Percentiles rank a stretch among this genome's conserved stretches.
phyloP scores from a whole-genome alignment of 2,888 invertebrate species.

The Arctia plantaginis region DNA sequence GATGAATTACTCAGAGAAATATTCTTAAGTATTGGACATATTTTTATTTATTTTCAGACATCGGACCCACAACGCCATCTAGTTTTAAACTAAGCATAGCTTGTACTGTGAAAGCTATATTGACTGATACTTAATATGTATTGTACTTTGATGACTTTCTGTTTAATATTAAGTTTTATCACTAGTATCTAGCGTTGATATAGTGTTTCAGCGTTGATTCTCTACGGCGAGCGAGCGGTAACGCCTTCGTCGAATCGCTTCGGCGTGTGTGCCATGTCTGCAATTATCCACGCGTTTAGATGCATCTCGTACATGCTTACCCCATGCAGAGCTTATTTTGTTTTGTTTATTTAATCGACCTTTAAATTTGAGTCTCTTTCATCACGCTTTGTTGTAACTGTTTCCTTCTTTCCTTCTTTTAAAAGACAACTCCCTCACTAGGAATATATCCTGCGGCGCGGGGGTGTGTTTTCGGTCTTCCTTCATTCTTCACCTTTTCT shows the following conservation, averaged over 20 bases:
- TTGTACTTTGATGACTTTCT: constrained; percentile 30
- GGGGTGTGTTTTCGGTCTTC: not conserved
- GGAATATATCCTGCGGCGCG: not conserved
- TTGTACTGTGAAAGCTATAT: no score
- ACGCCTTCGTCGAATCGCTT: constrained; percentile 55
- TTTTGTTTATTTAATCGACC: constrained; percentile 30
- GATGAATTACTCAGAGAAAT: not conserved
- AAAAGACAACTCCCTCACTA: not conserved
- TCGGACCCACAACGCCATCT: no score
- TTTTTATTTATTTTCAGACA: no score
- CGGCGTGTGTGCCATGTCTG: constrained; percentile 51
- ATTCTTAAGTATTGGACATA: no score
- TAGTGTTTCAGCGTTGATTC: constrained; percentile 59
- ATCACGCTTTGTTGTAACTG: constrained; percentile 7
- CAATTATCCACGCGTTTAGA: constrained; percentile 67
- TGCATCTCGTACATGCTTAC: constrained; percentile 42
- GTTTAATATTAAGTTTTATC: constrained; percentile 53
- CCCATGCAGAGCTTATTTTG: constrained; percentile 15
- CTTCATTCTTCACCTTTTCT: not conserved
- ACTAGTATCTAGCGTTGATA: constrained; percentile 54
- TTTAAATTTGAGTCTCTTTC: constrained; percentile 30
- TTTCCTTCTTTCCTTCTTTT: not conserved
- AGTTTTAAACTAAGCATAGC: no score
- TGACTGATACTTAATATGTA: no score
- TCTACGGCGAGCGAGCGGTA: constrained; percentile 54